Evolutionary conservation across 2,888 invertebrate genomes (phyloP), one percentile per base, ranked within the genome.

Genomic region (Pycnomerus fuliginosus): DNA sequence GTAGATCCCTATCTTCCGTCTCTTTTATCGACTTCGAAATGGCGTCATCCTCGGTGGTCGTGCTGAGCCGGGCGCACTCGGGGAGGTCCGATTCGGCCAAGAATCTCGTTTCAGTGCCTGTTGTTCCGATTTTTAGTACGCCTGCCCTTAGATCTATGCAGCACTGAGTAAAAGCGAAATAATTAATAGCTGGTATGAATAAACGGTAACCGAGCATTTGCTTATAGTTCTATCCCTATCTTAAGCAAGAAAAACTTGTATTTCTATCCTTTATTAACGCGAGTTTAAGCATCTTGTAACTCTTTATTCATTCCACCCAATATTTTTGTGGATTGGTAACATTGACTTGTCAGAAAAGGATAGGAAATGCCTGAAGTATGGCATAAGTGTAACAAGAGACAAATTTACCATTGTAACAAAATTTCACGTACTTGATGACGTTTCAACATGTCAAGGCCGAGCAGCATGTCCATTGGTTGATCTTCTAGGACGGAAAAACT

Each of bases 401-500:
- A 42, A n/a, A 44, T 16, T 27, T 36, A 16, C 13, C 20, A 29
- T 12, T 29, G 8, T 20, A 7, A 2, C 4, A 34, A 35, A 11
- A 22, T 22, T 20, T 2, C 8, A 48, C 53, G 42, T 66, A 90
- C 90, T 80, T 95, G 96, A 78, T 98, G 97, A 60, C 97, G 77
- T 74, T 91, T 94, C 0, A 99, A 78, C 95, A 98, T 97, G 67
- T 99, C 98, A 38, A 99, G 77, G 0, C 99, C 99, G 8, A 99
- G 77, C 42, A 99, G 75, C 93, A 99, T 95, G 65, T 99, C 98
- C 94, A 98, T 96, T 1, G 94, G 90, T 70, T 98, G 97, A 60
- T 97, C 90, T 67, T 95, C 92, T 30, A 99, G 78, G 23, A 99
- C 94, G 16, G 95, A 94, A 73, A 99, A 98, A 24, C 96, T 96